Evolutionary conservation across 2,113 vertebrate genomes (phyloP), one percentile per base, ranked within the genome.

Genomic region (Asarcornis scutulata): DNA sequence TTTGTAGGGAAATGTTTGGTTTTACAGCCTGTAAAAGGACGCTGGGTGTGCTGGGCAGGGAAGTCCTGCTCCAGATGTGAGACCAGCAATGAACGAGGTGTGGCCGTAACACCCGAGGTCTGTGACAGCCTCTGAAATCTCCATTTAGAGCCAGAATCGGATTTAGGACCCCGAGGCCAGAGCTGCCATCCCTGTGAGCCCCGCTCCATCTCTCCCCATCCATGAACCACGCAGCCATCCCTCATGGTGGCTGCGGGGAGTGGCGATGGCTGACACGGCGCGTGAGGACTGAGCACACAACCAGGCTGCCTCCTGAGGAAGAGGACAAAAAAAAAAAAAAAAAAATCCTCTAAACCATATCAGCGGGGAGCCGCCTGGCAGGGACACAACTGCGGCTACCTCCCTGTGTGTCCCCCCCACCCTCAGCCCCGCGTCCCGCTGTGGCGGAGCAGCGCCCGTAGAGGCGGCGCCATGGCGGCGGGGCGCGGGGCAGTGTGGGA

Each of bases 401-500:
- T 12, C 42, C 50, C 36, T 78, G 14, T 17, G 38, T 40, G 11
- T 13, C 38, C 31, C 18, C 34, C 7, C 8, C 11, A 6, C 0
- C 8, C 15, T 3, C 23, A 2, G 5, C 42, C 13, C n/a, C 4
- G 4, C 12, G 21, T 25, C n/a, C 11, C 40, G 71, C 77, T 8
- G 48, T 25, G 12, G 52, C 18, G 25, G 58, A 44, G 75, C 71
- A 1, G 82, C 71, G 58, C 91, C 87, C 52, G 21, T 3, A 1
- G 26, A 17, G 38, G 64, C 5, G n/a, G 17, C 31, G 86, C 62
- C 62, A 64, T 64, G 62, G 38, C 62, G 96, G 95, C 95, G 83
- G 80, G 78, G 85, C 87, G 92, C 93, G 84, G 67, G 71, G 91
- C 60, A 71, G 53, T 60, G 89, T 97, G 97, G 95, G 96, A 93